Evolutionary conservation across 2,113 vertebrate genomes (phyloP), one percentile per base, ranked within the genome.

Genomic region (Mesocricetus auratus): DNA sequence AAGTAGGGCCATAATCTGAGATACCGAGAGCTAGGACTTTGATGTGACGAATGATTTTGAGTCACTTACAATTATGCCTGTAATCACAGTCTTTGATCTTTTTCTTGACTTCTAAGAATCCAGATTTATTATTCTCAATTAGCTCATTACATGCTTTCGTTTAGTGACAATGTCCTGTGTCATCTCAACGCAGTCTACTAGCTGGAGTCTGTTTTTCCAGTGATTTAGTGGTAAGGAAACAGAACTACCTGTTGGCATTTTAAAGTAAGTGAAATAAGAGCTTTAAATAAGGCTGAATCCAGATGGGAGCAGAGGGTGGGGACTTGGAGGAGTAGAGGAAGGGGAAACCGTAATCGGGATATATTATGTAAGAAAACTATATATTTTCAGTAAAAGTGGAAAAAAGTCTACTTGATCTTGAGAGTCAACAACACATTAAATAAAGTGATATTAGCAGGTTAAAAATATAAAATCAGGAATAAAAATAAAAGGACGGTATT

Each of bases 191-290:
- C 24, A 50, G 7, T 39, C 1, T 47, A 39, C 29, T 83, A 85
- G 10, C 36, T 89, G 24, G 1, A 78, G 68, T 68, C 90, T 93
- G 53, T 22, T 47, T 86, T 42, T 64, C 29, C 15, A 39, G 62
- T 45, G 26, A 90, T 77, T 91, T 89, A 94, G 86, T 93, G 19
- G 15, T 89, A 53, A 81, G 58, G 4, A 45, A 58, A 90, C 47
- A 90, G 53, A 75, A 86, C 82, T 13, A 79, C 1, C 31, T 86
- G 64, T 3, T 81, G 90, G 69, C 78, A 81, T 53, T 68, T 87
- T 89, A 62, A 53, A 89, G 81, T 62, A 92, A 92, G 85, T 83
- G 47, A 96, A 95, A 71, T 73, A 79, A 68, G 13, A 62, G 19
- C 56, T 47, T 62, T n/a, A 92, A 92, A 71, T 29, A 94, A 85